These are phyloP conservation scores for Hylaeus anthracinus DNA, from an alignment of 1,140 invertebrate species.

Conservation along the genomic window DNA sequence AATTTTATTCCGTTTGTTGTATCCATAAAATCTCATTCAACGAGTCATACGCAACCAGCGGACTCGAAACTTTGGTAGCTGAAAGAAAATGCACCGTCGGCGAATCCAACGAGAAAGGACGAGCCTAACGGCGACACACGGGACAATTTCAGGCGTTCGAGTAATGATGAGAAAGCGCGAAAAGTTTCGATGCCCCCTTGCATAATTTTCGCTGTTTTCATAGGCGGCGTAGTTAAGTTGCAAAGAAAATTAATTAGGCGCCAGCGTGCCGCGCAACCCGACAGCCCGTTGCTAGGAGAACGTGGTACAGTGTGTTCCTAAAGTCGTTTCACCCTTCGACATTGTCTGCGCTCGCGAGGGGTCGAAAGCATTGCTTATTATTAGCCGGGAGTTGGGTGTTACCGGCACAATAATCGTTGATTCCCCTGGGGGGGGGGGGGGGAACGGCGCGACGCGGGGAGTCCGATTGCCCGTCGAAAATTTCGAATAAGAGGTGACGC, in stretches of 20 bases:
- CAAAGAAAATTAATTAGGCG: conserved; percentile 64
- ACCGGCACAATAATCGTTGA: conserved; percentile 41
- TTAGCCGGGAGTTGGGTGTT: conserved; percentile 33
- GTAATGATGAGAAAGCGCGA: conserved; percentile 55
- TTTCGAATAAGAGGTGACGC: conserved; percentile 10
- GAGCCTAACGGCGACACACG: neutral
- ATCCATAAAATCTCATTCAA: neutral
- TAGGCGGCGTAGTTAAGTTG: conserved; percentile 53
- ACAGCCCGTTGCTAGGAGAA: neutral
- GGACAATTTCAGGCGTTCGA: conserved; percentile 27
- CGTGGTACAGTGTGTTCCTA: conserved; percentile 3
- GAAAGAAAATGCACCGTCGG: neutral
- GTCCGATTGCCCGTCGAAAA: neutral
- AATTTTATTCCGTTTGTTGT: neutral
- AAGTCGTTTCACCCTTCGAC: conserved; percentile 30
- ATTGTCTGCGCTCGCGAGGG: conserved; percentile 17
- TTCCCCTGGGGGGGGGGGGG: conserved; percentile 12
- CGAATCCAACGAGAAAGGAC: neutral
- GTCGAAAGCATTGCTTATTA: conserved; percentile 40
- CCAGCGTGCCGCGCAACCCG: conserved; percentile 9
- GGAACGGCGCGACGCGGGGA: neutral
- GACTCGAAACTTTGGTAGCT: neutral
- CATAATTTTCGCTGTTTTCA: conserved; percentile 52
- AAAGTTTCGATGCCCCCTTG: conserved; percentile 55
- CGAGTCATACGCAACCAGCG: neutral